Conservation (phyloP, 1,140 invertebrate species). For the Leptonema lineaticorne region DNA sequence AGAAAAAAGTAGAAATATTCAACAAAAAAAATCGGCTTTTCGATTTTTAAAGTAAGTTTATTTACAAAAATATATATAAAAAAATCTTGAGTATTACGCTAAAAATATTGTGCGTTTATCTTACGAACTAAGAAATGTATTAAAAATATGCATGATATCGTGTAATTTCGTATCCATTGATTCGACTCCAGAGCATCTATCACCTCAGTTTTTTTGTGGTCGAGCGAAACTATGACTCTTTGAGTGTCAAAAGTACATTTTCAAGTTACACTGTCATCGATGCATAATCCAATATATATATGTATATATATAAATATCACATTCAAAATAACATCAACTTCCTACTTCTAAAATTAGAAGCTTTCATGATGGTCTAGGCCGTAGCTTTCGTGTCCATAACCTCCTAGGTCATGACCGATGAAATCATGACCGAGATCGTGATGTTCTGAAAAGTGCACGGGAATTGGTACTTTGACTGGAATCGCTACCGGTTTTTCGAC, state of each 20-base stretch:
- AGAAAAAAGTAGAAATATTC: too few species aligned
- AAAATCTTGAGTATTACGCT: neutral
- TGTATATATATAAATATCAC: constrained; percentile 39
- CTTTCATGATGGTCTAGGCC: constrained; percentile 30
- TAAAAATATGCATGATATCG: constrained; percentile 3
- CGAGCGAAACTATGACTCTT: constrained; percentile 40
- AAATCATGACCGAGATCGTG: constrained; percentile 48
- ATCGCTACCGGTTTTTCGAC: constrained; percentile 61
- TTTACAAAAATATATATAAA: neutral
- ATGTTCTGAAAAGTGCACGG: constrained; percentile 54
- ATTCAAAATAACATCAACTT: constrained; percentile 31
- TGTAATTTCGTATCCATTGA: constrained; percentile 23
- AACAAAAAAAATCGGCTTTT: constrained; percentile 10
- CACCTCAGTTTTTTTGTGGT: constrained; percentile 24
- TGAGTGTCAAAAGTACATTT: constrained; percentile 29
- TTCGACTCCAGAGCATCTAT: constrained; percentile 38
- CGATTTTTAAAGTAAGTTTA: constrained; percentile 4
- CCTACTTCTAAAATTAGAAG: constrained; percentile 36
- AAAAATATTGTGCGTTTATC: constrained; percentile 23
- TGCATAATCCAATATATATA: constrained; percentile 23
- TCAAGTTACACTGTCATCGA: constrained; percentile 16
- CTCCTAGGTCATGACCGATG: constrained; percentile 49
- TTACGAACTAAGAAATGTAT: constrained; percentile 30
- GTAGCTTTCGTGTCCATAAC: constrained; percentile 15
- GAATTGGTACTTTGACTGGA: constrained; percentile 62